phyloP scores from a whole-genome alignment of 2,797 vertebrate species.

The Smutsia gigantea region DNA sequence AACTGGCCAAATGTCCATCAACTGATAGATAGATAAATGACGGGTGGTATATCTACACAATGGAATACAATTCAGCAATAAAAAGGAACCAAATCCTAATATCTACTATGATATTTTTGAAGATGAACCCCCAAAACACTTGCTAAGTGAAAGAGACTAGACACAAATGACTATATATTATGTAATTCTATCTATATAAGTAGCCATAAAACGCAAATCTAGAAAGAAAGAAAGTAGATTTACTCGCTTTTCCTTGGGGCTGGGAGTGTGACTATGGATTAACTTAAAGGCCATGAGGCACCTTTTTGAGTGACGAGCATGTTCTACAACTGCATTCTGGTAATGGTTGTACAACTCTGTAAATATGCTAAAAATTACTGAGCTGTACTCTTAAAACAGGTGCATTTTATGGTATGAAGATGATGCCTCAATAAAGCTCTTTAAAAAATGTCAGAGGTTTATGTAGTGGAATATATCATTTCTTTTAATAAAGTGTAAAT shows the following conservation, averaged over 20 bases:
- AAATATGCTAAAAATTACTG: background rate
- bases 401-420: background rate
- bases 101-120: background rate
- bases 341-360: background rate
- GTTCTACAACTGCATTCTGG: background rate
- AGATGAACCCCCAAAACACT: background rate
- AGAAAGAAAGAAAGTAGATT: background rate
- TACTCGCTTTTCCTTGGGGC: background rate
- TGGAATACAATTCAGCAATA: background rate
- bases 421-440: background rate
- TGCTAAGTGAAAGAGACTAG: background rate
- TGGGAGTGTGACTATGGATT: too few species aligned
- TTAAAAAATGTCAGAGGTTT: background rate
- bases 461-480: background rate
- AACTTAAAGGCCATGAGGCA: too few species aligned
- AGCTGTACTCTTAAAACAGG: background rate
- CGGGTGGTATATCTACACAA: fast-evolving
- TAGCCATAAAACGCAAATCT: background rate
- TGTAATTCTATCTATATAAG: background rate
- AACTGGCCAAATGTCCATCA: background rate
- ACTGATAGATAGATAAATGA: background rate
- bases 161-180: background rate
- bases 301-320: background rate
- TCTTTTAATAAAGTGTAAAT: background rate
- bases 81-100: background rate